Base-by-base conservation (phyloP, 2,797 vertebrate species). In the Mus spretus region DNA sequence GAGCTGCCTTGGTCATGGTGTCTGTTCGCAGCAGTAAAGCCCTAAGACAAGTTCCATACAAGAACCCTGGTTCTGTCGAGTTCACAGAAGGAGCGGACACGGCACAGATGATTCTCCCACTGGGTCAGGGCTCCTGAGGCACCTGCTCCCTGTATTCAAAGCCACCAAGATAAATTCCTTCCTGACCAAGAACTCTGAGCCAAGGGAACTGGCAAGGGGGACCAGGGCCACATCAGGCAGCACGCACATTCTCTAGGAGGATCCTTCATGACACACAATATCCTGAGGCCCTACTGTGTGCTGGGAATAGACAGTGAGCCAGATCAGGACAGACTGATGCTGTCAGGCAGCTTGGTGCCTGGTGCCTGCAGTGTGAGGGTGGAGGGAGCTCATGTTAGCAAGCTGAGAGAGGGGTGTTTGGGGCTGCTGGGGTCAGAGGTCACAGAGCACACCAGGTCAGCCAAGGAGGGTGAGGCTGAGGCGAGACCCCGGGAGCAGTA, bases 261-360 rank as follows among this genome's bases (percentile, higher is more conserved):
- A 26, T 13, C 55, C 34, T 22, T 37, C 80, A 24, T 14, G 11
- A 12, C 12, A 13, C 53, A 59, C 34, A 8, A 0, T 0, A 4
- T 44, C 20, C 55, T 17, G 34, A 20, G 67, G 83, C 55, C 79
- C 81, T 50, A 15, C 59, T 34, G 12, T 10, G 67, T n/a, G 59
- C 57, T 6, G 50, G 63, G 55, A 82, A 11, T 0, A 31, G 20
- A 8, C 3, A 31, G 14, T 0, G 4, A 47, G 37, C 4, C 10
- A 0, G 72, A 20, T 50, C 34, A 26, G 28, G 59, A 7, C 8
- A 19, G 14, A 5, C 0, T 0, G 79, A 19, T 44, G n/a, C 34
- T 53, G 24, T 4, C 11, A 24, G 83, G 6, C 6, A 11, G 28
- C 55, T 14, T 9, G 6, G 15, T 14, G 11, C 59, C 57, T 79